phyloP scores from a whole-genome alignment of 2,888 invertebrate species.

The Xanthia icteritia region DNA sequence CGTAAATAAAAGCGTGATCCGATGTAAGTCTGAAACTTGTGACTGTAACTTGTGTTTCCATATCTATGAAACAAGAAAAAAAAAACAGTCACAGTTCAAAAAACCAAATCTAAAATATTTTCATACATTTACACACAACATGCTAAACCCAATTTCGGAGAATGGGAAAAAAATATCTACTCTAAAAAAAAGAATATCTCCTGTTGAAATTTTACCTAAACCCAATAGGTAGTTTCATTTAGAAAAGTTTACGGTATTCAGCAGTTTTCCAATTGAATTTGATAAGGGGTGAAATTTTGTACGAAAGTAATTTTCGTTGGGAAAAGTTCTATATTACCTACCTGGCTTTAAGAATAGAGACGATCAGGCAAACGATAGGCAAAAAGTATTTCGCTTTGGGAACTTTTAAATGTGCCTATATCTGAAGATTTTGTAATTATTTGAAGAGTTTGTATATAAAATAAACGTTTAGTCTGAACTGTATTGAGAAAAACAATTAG shows the following conservation, averaged over 20 bases:
- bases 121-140: background rate
- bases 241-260: constrained; percentile 73
- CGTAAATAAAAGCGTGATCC: too few species aligned
- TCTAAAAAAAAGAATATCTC: constrained; percentile 53
- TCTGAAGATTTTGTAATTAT: constrained; percentile 51
- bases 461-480: constrained; percentile 38
- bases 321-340: constrained; percentile 75
- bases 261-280: constrained; percentile 78
- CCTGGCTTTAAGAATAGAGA: constrained; percentile 73
- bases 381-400: constrained; percentile 66
- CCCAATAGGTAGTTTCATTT: constrained; percentile 72
- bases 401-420: constrained; percentile 55
- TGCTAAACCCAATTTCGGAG: constrained; percentile 28
- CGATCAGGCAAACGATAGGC: constrained; percentile 71
- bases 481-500: constrained; percentile 18
- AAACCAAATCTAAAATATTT: constrained; percentile 2
- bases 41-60: background rate
- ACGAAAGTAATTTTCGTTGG: constrained; percentile 76
- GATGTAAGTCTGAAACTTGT: constrained; percentile 7
- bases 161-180: constrained; percentile 40
- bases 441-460: constrained; percentile 45
- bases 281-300: constrained; percentile 78
- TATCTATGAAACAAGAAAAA: background rate
- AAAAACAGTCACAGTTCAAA: background rate
- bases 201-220: constrained; percentile 65